A percentile compares a stretch with the other conserved stretches of the same genome.
phyloP scores from a whole-genome alignment of 1,140 invertebrate genomes.

The Ceratitis capitata region DNA sequence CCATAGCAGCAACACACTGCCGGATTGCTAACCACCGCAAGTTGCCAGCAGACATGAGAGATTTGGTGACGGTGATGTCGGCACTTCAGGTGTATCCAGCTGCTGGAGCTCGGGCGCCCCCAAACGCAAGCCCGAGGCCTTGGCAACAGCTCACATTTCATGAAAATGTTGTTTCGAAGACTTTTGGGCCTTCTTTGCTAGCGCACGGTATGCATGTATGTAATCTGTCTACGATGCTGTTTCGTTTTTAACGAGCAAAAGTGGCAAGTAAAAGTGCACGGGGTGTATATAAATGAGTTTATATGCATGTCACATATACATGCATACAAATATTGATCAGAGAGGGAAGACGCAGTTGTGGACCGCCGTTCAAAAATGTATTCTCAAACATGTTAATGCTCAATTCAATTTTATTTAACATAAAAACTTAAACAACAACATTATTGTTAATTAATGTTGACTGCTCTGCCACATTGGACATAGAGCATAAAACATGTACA shows the following conservation, averaged over 20 bases:
- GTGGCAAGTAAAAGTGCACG: neutral
- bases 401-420: neutral
- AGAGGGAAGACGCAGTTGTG: neutral
- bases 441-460: constrained; percentile 16
- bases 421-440: constrained; percentile 8
- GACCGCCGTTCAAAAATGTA: neutral
- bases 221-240: neutral
- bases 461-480: neutral
- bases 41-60: neutral
- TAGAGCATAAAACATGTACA: neutral
- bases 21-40: neutral
- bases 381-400: constrained; percentile 6
- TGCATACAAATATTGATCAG: neutral
- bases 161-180: neutral
- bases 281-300: too few species aligned
- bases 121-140: neutral
- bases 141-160: neutral
- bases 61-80: neutral
- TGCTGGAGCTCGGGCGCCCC: neutral
- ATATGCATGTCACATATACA: too few species aligned
- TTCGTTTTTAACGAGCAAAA: neutral
- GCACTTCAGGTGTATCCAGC: neutral
- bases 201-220: neutral
- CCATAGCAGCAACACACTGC: neutral
- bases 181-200: neutral